Evolutionary conservation across 2,113 vertebrate genomes (phyloP), one percentile per base, ranked within the genome.

Genomic region (Hymenochirus boettgeri): DNA sequence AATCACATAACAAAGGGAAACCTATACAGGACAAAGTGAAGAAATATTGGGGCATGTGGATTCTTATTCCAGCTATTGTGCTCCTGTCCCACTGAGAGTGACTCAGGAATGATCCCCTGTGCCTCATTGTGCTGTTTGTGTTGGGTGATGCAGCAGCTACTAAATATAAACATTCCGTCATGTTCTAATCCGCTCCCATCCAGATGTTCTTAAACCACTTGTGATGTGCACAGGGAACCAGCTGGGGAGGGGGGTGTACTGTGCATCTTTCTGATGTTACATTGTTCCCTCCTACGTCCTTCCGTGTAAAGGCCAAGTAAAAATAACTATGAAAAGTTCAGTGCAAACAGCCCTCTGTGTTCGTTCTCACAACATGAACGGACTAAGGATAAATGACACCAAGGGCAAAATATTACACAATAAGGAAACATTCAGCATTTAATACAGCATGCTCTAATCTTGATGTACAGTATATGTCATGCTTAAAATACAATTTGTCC

Each of bases 131-230:
- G 46, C 56, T 67, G 54, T 59, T 59, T 67, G n/a, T 67, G 31
- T 59, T 59, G 56, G 46, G 64, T 52, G 29, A 50, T 58, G 12
- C 15, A 50, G 45, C 54, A 51, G 54, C 24, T 19, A 33, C 46
- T 66, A 67, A 22, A 67, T 53, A 59, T 59, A 67, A 67, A 59
- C 15, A 59, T 67, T 52, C 21, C 46, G 7, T 67, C 64, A 52
- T 53, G 48, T 29, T 59, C 47, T 59, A 59, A 67, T 52, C 46
- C 59, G 37, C 33, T 45, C 29, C 24, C 19, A 22, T 27, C 64
- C 64, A 67, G 64, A 67, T 67, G 64, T 67, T 67, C 24, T 9
- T 24, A 26, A 21, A 52, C 46, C 29, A 27, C 47, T 42, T 52
- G 29, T 7, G 46, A 66, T 37, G 55, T 42, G 55, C 55, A 35